Evolutionary conservation across 2,797 vertebrate species (phyloP), one percentile per base, ranked within the genome.

Genomic region (Philypnodon macrostomus): DNA sequence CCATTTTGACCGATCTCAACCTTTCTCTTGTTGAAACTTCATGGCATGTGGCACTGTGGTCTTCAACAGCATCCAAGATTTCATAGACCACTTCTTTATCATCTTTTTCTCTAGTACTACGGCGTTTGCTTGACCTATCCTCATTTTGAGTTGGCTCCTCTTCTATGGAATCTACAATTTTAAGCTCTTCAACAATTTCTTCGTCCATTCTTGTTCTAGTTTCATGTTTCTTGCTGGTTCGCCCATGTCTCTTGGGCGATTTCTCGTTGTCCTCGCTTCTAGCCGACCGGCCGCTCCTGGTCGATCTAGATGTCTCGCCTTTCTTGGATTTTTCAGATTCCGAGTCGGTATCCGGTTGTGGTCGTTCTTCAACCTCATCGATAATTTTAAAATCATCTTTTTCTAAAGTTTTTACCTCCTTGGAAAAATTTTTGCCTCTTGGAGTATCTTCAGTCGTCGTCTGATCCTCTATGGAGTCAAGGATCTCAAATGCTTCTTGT

Each of bases 41-140:
- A 1, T 53, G 7, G 0, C 12, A 13, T 1, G 8, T 4, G 2
- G 44, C 29, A 14, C 58, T 48, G 0, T n/a, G n/a, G n/a, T 58
- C 68, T n/a, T 59, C 77, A 11, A 77, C 70, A 1, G 69, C 83
- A 34, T 80, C 76, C 38, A 79, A 37, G 34, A 79, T 34, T 26
- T 62, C 1, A 3, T 47, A 80, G 0, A 47, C 37, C 3, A 29
- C 6, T 2, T 70, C 66, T 14, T 69, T 62, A 0, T 52, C 55
- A 2, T 55, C 56, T 19, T 57, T 75, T 45, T 50, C 64, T 53
- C 73, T 46, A 1, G 24, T 8, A 10, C 67, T 63, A 4, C 41
- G 60, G 1, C 70, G 62, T 27, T 56, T 47, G 4, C n/a, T 29
- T 6, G 57, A 23, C 2, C 3, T 45, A 48, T 65, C 40, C 36